A percentile compares a stretch with the other conserved stretches of the same genome.
These are phyloP conservation scores for Pelosia muscerda DNA, from an alignment of 2,888 invertebrate species.

Conservation along the genomic window DNA sequence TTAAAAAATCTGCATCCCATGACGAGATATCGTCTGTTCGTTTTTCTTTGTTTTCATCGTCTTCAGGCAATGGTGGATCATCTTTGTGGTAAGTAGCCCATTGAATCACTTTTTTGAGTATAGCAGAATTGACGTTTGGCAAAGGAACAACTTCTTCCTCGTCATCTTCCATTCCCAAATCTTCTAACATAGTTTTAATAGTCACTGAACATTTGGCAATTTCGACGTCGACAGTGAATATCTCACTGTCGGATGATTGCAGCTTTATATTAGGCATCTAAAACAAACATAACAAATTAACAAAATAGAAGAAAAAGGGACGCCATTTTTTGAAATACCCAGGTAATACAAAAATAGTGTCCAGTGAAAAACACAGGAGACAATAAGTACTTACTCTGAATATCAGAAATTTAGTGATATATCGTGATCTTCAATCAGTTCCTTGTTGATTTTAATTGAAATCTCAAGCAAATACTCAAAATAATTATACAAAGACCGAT, in stretches of 20 bases:
- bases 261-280: slow-evolving; percentile 98
- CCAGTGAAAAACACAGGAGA: not conserved
- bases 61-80: slow-evolving; percentile 98
- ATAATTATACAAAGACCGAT: slow-evolving; percentile 12
- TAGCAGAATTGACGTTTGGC: slow-evolving; percentile 98
- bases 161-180: slow-evolving; percentile 96
- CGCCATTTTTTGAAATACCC: slow-evolving; percentile 47
- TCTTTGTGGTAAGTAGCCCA: slow-evolving; percentile 98
- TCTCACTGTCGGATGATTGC: slow-evolving; percentile 97
- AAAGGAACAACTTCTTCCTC: slow-evolving; percentile 98
- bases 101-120: slow-evolving; percentile 96
- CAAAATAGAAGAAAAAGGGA: slow-evolving; percentile 40
- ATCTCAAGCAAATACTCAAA: slow-evolving; percentile 24
- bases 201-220: slow-evolving; percentile 99
- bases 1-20: slow-evolving; percentile 99
- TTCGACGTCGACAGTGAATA: slow-evolving; percentile 98
- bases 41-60: slow-evolving; percentile 99
- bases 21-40: slow-evolving; percentile 99
- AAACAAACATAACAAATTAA: slow-evolving; percentile 52
- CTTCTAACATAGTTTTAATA: slow-evolving; percentile 99
- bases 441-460: slow-evolving; percentile 31
- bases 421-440: slow-evolving; percentile 4
- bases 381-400: slow-evolving; percentile 20
- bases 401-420: not conserved
- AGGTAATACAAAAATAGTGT: slow-evolving; percentile 43